phyloP scores from a whole-genome alignment of 2,113 vertebrate genomes.

The Prochilodus magdalenae region DNA sequence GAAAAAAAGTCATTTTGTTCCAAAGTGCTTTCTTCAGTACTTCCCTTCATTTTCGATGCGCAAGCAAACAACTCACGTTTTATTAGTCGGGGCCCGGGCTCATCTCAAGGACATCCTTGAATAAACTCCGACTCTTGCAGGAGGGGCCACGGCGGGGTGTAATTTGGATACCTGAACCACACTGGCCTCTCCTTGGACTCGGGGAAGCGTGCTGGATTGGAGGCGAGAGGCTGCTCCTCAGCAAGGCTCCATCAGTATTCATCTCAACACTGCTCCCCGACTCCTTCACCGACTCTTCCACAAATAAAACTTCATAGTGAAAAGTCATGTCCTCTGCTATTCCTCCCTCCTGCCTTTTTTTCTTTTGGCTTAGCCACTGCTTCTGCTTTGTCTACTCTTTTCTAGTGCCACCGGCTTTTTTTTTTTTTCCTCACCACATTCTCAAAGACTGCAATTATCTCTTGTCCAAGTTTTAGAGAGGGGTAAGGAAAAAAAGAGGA shows the following conservation, averaged over 20 bases:
- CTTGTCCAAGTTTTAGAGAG: constrained; percentile 4
- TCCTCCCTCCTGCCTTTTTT: constrained; percentile 5
- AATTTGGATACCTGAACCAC: constrained; percentile 50
- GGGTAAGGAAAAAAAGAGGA: background rate
- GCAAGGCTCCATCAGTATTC: constrained; percentile 42
- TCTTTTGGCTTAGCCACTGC: background rate
- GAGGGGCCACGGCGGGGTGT: constrained; percentile 24
- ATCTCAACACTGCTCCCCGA: constrained; percentile 4
- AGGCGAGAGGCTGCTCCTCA: constrained; percentile 15
- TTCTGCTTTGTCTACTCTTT: background rate
- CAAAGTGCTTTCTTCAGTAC: constrained; percentile 20
- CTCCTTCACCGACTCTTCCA: constrained; percentile 23
- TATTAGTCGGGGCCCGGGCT: constrained; percentile 30
- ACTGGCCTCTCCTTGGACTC: constrained; percentile 50
- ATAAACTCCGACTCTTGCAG: constrained; percentile 26
- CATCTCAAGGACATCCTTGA: constrained; percentile 52
- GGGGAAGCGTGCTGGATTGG: constrained; percentile 18
- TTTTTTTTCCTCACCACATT: background rate
- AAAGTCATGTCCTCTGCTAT: constrained; percentile 20
- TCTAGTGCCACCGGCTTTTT: constrained; percentile 14
- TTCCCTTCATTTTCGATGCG: constrained; percentile 30
- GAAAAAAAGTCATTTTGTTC: constrained; percentile 24
- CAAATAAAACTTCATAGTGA: constrained; percentile 30
- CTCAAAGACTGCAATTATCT: constrained; percentile 39
- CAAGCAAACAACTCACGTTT: constrained; percentile 40